A percentile compares a stretch with the other conserved stretches of the same genome.
Evolutionary conservation across 2,113 vertebrate species (phyloP).

Genomic region (Albula glossodonta): DNA sequence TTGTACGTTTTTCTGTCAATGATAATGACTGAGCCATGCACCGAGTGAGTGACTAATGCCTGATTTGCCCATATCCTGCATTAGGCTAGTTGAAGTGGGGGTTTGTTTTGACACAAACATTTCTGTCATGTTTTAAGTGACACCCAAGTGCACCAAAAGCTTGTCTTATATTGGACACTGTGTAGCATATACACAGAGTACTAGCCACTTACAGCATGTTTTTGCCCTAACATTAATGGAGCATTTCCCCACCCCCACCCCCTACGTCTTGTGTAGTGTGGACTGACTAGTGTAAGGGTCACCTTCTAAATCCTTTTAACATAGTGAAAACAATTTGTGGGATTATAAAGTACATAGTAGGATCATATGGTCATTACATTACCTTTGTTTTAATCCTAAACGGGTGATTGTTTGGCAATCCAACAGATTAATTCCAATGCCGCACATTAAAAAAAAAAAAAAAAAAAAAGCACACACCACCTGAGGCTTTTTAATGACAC

Average conservation of each 20-base stretch:
- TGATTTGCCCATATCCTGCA: background rate
- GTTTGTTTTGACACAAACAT: too few relatives aligned
- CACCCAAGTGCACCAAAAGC: background rate
- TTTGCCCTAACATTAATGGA: background rate
- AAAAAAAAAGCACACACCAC: background rate
- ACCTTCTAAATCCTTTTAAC: slow-evolving; percentile 38
- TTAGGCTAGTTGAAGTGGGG: background rate
- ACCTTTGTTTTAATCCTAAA: slow-evolving; percentile 36
- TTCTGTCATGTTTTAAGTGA: background rate
- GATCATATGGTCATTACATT: slow-evolving; percentile 43
- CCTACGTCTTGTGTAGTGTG: slow-evolving; percentile 1
- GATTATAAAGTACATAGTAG: slow-evolving; percentile 41
- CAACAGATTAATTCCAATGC: background rate
- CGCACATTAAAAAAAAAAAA: too few relatives aligned
- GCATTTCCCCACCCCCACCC: too few relatives aligned
- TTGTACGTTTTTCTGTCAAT: background rate
- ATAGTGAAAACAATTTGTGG: slow-evolving; percentile 49
- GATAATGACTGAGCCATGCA: background rate
- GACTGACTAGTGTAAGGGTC: background rate
- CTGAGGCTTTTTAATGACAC: background rate
- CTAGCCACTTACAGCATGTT: background rate
- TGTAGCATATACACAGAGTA: background rate
- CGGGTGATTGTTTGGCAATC: slow-evolving; percentile 32
- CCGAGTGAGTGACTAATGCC: background rate
- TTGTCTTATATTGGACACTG: background rate